Evolutionary conservation across 2,888 invertebrate genomes (phyloP).

Genomic region (Caenorhabditis virilis): DNA sequence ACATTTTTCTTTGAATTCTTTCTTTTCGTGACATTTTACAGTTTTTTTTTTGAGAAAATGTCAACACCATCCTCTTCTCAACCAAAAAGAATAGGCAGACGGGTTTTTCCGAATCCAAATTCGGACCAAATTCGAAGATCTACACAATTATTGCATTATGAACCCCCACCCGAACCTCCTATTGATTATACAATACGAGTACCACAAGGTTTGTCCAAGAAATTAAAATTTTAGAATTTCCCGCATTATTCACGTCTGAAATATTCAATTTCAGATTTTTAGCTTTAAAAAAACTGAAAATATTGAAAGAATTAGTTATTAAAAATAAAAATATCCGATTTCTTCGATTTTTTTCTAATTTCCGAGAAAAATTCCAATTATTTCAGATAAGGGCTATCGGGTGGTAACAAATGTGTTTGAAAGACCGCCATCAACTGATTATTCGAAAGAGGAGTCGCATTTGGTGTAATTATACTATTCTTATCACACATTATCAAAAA

Average conservation of each 20-base stretch:
- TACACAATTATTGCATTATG: slow-evolving; percentile 21
- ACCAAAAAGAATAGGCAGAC: slow-evolving; percentile 26
- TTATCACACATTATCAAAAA: slow-evolving; percentile 1
- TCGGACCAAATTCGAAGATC: slow-evolving; percentile 21
- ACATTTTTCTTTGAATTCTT: background rate
- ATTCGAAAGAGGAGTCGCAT: slow-evolving; percentile 26
- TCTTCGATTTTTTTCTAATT: too few relatives aligned
- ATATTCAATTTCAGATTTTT: too few relatives aligned
- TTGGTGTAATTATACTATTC: slow-evolving; percentile 11
- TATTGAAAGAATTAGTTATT: background rate
- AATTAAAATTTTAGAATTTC: too few relatives aligned
- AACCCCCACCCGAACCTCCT: slow-evolving; percentile 26
- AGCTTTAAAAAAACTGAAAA: background rate
- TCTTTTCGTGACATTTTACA: background rate
- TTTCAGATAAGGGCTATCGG: slow-evolving; percentile 32
- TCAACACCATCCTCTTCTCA: slow-evolving; percentile 9
- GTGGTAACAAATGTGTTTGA: slow-evolving; percentile 32
- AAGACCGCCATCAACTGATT: slow-evolving; percentile 31
- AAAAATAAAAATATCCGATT: too few relatives aligned
- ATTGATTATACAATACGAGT: slow-evolving; percentile 38
- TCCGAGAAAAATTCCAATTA: too few relatives aligned
- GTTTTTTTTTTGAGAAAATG: background rate
- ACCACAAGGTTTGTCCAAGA: slow-evolving; percentile 3
- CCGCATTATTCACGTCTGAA: too few relatives aligned
- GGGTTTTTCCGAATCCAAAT: slow-evolving; percentile 25